phyloP scores from a whole-genome alignment of 1,140 invertebrate species.

The Subanguina moxae region DNA sequence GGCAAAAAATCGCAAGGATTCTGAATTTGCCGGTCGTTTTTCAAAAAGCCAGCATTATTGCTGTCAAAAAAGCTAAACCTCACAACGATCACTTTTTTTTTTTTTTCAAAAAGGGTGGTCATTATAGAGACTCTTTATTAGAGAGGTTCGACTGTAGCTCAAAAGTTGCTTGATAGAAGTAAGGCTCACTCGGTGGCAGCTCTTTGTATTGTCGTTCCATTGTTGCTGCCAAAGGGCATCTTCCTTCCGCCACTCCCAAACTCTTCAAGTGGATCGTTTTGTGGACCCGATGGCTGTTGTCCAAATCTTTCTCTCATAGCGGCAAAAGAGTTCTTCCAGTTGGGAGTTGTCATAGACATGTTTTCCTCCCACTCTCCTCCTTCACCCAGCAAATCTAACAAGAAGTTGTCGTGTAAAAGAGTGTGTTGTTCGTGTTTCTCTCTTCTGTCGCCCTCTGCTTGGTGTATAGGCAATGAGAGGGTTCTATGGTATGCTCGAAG shows the following conservation, averaged over 20 bases:
- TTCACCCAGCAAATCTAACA: not conserved
- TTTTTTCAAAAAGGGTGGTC: no score
- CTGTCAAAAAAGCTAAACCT: no score
- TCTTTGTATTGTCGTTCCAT: not conserved
- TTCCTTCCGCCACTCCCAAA: not conserved
- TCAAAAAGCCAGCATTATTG: no score
- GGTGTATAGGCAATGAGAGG: not conserved
- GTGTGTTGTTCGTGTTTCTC: not conserved
- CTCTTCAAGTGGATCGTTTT: not conserved
- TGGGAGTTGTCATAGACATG: slow-evolving; percentile 9
- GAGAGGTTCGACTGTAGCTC: no score
- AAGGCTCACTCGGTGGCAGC: not conserved
- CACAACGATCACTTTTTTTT: no score
- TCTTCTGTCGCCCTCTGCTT: not conserved
- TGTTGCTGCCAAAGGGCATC: not conserved
- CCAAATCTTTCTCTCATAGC: slow-evolving; percentile 9
- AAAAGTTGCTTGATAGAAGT: no score
- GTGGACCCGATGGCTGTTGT: not conserved
- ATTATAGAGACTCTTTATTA: no score
- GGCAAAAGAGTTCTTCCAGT: slow-evolving; percentile 13
- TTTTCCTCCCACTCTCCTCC: not conserved
- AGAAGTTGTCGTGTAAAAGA: no score
- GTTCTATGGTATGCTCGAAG: not conserved
- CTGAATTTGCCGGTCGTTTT: no score
- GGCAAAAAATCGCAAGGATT: no score